These are phyloP conservation scores for Athene cunicularia DNA, from an alignment of 2,113 vertebrate species.

Conservation along the genomic window DNA sequence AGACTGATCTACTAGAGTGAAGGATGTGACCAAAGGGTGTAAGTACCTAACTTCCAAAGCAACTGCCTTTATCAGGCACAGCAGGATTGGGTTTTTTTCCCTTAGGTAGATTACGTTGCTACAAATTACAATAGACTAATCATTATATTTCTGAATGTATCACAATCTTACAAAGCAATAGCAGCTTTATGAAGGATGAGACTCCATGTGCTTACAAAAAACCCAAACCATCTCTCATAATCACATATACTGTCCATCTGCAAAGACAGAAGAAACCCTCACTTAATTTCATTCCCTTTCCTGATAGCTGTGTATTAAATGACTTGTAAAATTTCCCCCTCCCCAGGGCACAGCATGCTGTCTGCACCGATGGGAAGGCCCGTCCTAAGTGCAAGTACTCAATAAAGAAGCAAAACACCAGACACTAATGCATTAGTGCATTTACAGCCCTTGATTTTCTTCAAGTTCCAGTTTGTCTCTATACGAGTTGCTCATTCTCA, in stretches of 20 bases:
- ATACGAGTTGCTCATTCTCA: background rate
- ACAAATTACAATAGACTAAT: background rate
- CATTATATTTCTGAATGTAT: background rate
- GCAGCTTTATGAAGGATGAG: background rate
- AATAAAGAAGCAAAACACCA: background rate
- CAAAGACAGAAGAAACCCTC: background rate
- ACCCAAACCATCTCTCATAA: background rate
- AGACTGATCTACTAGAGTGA: background rate
- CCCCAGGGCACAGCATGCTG: accelerated
- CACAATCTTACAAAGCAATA: background rate
- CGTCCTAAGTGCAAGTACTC: background rate
- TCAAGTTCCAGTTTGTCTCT: background rate
- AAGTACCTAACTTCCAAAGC: background rate
- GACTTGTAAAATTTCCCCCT: background rate
- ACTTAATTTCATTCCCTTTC: background rate
- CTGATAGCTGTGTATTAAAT: background rate
- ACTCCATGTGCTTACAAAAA: background rate
- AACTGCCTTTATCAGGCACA: background rate
- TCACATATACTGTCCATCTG: background rate
- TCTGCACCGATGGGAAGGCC: background rate
- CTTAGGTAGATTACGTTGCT: background rate
- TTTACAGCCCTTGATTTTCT: background rate
- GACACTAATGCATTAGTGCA: too few species aligned
- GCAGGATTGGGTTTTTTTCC: accelerated
- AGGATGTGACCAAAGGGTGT: background rate